Evolutionary conservation across 2,888 invertebrate species (phyloP), one percentile per base, ranked within the genome.

Genomic region (Mactromeris polynyma): DNA sequence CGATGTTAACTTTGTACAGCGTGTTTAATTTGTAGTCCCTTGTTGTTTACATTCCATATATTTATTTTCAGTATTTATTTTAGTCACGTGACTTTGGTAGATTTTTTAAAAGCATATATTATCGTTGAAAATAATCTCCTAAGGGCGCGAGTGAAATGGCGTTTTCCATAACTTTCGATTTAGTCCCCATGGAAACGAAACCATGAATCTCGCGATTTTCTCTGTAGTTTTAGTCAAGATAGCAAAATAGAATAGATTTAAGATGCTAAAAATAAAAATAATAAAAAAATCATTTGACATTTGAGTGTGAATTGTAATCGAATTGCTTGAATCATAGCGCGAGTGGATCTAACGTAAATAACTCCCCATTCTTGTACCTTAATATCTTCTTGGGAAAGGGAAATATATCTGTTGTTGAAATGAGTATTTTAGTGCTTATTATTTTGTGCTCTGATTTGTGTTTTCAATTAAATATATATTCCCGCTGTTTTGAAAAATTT

Each of bases 1-100:
- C 90, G 58, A 90, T 88, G 79, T 85, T 82, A 84, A 89, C 77
- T 83, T 81, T 90, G 90, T 90, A 88, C 80, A 87, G 89, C 46
- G 90, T 87, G 89, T 54, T 69, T n/a, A 85, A 31, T 58, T 58
- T 84, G 46, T 80, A 89, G 83, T 83, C 73, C 31, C 19, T 73
- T 46, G 83, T 83, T 83, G 17, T 64, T 90, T 90, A 86, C 84
- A 87, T 69, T 85, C 82, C 86, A 88, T 58, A 80, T 88, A 83
- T 86, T 86, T 83, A 88, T 85, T 86, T 82, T 86, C 77, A 83
- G 85, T 90, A 82, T 80, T 80, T 73, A 64, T 69, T 73, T 33
- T 69, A 73, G 83, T 83, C 83, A 83, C 64, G 69, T 38, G 51
- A 81, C 3, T 11, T 40, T 54, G 17, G 83, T 46, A 80, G 79